Conservation (phyloP, 1,140 invertebrate species). For the Campoletis sonorensis region DNA sequence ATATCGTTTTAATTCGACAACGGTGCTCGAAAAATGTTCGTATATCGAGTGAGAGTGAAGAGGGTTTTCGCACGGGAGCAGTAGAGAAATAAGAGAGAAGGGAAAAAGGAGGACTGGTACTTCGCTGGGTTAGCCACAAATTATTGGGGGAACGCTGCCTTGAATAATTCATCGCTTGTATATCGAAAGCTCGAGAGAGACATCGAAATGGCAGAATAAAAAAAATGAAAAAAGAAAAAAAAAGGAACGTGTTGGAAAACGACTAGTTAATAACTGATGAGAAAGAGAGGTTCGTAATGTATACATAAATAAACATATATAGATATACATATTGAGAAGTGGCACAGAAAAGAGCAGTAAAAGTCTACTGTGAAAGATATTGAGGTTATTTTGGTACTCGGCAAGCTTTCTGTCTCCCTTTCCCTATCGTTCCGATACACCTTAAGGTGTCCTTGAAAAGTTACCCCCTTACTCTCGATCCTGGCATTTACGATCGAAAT, state of each 20-base stretch:
- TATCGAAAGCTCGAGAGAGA: constrained; percentile 16
- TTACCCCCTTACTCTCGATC: not conserved
- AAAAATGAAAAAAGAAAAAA: not conserved
- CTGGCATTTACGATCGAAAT: constrained; percentile 24
- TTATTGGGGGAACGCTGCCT: constrained; percentile 22
- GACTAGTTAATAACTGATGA: constrained; percentile 42
- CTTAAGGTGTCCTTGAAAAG: not conserved
- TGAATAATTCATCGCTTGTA: constrained; percentile 33
- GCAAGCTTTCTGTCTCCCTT: not conserved
- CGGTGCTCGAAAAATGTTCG: not conserved
- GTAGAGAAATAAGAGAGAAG: constrained; percentile 17
- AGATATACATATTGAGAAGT: not conserved
- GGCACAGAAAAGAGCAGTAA: not conserved
- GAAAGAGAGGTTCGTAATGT: not conserved
- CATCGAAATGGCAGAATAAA: not conserved
- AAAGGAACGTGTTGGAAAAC: constrained; percentile 25
- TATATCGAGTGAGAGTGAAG: not conserved
- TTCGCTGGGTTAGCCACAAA: constrained; percentile 30
- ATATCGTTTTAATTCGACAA: not conserved
- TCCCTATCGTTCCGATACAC: not conserved
- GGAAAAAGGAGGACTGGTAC: constrained; percentile 2
- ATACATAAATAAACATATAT: too few relatives aligned
- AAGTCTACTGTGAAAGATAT: constrained; percentile 3
- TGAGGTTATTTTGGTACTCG: not conserved
- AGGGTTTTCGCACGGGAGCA: not conserved